Base-by-base conservation (phyloP, 1,140 invertebrate species). In the Triops longicaudatus region DNA sequence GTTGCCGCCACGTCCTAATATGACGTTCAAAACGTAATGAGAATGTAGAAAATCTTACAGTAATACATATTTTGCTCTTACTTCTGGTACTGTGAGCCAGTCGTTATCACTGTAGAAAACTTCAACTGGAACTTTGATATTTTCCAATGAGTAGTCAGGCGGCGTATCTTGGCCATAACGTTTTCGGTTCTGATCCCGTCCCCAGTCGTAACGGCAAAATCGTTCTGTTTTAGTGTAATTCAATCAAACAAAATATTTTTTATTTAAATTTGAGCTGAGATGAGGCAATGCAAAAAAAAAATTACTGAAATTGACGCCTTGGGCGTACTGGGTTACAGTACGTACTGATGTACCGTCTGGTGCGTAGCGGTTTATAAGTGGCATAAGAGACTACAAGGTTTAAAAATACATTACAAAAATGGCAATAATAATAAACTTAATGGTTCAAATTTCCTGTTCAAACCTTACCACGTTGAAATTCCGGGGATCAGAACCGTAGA, bases 401-500 rank as follows among this genome's bases (percentile, higher is more conserved):
- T 43, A 0, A 7, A 4, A 1, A 42, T 5, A 42, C 6, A 75
- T 5, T 4, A 27, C 3, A 27, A 44, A 26, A 75, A 22, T 12
- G 1, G 6, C 7, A 43, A 11, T 26, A 42, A 17, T 74, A 10
- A 10, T 11, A 17, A 41, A 14, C 41, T 44, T 43, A 22, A 17
- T 0, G 11, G 17, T 17, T 12, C 7, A 0, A 17, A 3, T 73
- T 72, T 31, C 22, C 17, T 11, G 7, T 41, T 9, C 26, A 31
- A 37, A 3, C 2, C 12, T 82, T 81, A 89, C 89, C 44, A 84
- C 82, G 80, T 93, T 91, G 80, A 91, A 90, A 82, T 93, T 88
- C 11, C 83, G 83, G 63, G 88, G 84, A 81, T 93, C 91, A 41
- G 91, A 88, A 0, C 91, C 91, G 79, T 86, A 87, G 0, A 92